Evolutionary conservation across 2,113 vertebrate species (phyloP), one percentile per base, ranked within the genome.

Genomic region (Ceyx melanurus): DNA sequence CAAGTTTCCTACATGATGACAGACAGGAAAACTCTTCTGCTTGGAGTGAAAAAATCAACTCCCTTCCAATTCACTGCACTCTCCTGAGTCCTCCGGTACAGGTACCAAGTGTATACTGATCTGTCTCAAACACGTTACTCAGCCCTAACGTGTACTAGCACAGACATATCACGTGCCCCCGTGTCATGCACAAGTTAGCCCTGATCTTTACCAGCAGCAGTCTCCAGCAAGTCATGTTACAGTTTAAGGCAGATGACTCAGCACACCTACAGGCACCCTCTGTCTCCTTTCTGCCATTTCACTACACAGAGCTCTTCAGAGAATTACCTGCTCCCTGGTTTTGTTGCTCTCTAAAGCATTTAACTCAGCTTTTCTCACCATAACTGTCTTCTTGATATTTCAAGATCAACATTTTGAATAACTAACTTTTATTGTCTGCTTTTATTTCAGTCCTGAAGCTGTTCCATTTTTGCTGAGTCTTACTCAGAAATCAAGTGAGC

Each of bases 171-270:
- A 89, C 17, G 29, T 60, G 93, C 45, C 25, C 13, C 66, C 78
- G 65, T 0, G 18, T 87, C 93, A 86, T 5, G 4, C 21, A 29
- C 7, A 19, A 43, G 57, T 0, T 22, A 6, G 13, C 22, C 2
- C 35, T 5, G 90, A 70, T 53, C 65, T 18, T 26, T 70, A 50
- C 73, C 79, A 62, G 81, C 79, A 83, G 89, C 77, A 90, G 50
- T 8, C 21, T 57, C 3, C 37, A 50, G 20, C 2, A 23, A 90
- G 73, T 84, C 82, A 82, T 13, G 64, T 3, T 62, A 72, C 80
- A 81, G n/a, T 40, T 31, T 5, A 19, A 17, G 58, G 90, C 37
- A 80, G 79, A 94, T 96, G 94, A 96, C 94, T 91, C 94, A 93
- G 96, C 96, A 94, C 68, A 31, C 71, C 76, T 60, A 54, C 20